Percentiles rank a stretch among this genome's conserved stretches.
Conservation (phyloP, 1,140 invertebrate genomes). For the Antheraea mylitta region DNA sequence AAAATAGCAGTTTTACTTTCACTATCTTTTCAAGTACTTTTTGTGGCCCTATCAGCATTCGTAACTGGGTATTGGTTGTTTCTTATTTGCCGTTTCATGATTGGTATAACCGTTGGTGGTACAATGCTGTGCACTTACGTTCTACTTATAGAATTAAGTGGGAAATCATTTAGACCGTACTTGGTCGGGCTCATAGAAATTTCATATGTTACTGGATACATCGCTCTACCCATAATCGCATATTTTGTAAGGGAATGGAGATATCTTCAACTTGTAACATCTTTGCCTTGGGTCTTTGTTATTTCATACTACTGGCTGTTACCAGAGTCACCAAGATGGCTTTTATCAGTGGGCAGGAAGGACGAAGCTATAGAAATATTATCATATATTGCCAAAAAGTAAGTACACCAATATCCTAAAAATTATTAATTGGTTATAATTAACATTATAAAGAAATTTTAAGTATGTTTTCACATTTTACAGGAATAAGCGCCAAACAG, state of each 20-base stretch:
- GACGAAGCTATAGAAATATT: slow-evolving; percentile 54
- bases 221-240: slow-evolving; percentile 81
- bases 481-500: slow-evolving; percentile 76
- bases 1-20: slow-evolving; percentile 80
- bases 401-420: slow-evolving; percentile 19
- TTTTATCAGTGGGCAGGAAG: slow-evolving; percentile 58
- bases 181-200: slow-evolving; percentile 48
- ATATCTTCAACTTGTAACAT: slow-evolving; percentile 81
- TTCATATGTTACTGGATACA: slow-evolving; percentile 71
- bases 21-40: slow-evolving; percentile 77
- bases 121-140: slow-evolving; percentile 81
- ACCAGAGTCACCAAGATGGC: slow-evolving; percentile 69
- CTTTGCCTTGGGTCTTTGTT: slow-evolving; percentile 73
- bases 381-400: slow-evolving; percentile 58
- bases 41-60: slow-evolving; percentile 80
- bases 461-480: slow-evolving; percentile 29
- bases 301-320: slow-evolving; percentile 52
- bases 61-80: slow-evolving; percentile 82
- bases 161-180: slow-evolving; percentile 63
- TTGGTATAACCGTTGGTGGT: slow-evolving; percentile 80
- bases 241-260: slow-evolving; percentile 84
- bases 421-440: neutral
- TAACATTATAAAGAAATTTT: slow-evolving; percentile 4
- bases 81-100: slow-evolving; percentile 79
- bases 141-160: slow-evolving; percentile 72